A percentile compares a stretch with the other conserved stretches of the same genome.
Evolutionary conservation across 2,797 vertebrate genomes (phyloP).

Genomic region (Cynodonichthys magdalenae): DNA sequence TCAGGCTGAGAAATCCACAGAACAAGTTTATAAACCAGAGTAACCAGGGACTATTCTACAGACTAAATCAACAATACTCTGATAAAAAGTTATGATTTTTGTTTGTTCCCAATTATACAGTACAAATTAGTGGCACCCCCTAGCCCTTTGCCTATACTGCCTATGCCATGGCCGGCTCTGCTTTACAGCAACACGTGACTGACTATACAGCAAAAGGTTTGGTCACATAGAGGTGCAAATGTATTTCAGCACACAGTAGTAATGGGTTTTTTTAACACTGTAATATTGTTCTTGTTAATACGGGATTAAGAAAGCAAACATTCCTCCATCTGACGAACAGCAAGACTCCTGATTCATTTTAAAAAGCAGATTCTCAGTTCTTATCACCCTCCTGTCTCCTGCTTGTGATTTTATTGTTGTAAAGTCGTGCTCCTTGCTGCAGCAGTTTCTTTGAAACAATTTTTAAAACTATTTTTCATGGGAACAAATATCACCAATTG

Average conservation of each 20-base stretch:
- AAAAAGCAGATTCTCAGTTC: not conserved
- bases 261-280: constrained; percentile 5
- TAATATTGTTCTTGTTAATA: constrained; percentile 13
- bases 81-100: too few species aligned
- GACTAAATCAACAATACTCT: too few species aligned
- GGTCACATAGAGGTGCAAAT: not conserved
- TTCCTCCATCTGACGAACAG: constrained; percentile 6
- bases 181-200: not conserved
- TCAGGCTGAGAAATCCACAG: too few species aligned
- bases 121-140: too few species aligned
- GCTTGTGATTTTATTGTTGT: not conserved
- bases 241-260: not conserved
- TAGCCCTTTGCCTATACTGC: too few species aligned
- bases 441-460: too few species aligned
- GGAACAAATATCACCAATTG: not conserved
- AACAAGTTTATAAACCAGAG: too few species aligned
- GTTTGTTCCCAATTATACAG: too few species aligned
- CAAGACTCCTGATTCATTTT: constrained; percentile 5
- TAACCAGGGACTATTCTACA: too few species aligned
- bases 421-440: not conserved
- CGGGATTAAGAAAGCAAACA: constrained; percentile 2
- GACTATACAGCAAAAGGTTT: not conserved
- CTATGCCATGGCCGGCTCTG: too few species aligned
- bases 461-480: not conserved
- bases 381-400: not conserved